Base-by-base conservation (phyloP, 2,888 invertebrate genomes). In the Chymomyza caudatula region DNA sequence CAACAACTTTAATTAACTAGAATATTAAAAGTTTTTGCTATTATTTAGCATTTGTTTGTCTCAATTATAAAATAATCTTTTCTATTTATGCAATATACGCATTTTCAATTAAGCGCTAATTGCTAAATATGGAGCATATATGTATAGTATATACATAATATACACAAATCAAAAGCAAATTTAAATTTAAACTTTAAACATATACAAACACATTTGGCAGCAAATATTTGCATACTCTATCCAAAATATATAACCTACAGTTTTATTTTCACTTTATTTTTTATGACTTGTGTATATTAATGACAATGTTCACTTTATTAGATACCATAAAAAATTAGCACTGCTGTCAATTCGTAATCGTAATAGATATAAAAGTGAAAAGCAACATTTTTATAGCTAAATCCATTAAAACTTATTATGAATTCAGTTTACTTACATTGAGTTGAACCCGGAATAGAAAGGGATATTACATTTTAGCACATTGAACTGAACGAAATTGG, bases 381-480 rank as follows among this genome's bases (percentile, higher is more conserved):
- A n/a, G n/a, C n/a, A n/a, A n/a, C n/a, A n/a, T n/a, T n/a, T n/a
- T n/a, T n/a, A n/a, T n/a, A n/a, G n/a, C 44, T 52, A n/a, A 65
- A 71, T 64, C 43, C 64, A 57, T 62, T 11, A 76, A 67, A n/a
- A n/a, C n/a, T n/a, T n/a, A n/a, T n/a, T n/a, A n/a, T n/a, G n/a
- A n/a, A n/a, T n/a, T n/a, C n/a, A n/a, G n/a, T n/a, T n/a, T n/a
- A n/a, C n/a, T n/a, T n/a, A n/a, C n/a, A n/a, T n/a, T n/a, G n/a
- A n/a, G n/a, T n/a, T n/a, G n/a, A n/a, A n/a, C n/a, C n/a, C n/a
- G n/a, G n/a, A n/a, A n/a, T n/a, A n/a, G n/a, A 67, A 67, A 63
- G 59, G 64, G 63, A 60, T 56, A 71, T 52, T 67, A 59, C 51
- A 67, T 63, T 63, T 73, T 47, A 61, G 60, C 5, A 37, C 37